Percentiles rank a stretch among this genome's conserved stretches.
Conservation (phyloP, 1,140 invertebrate species). For the Metaphire vulgaris region DNA sequence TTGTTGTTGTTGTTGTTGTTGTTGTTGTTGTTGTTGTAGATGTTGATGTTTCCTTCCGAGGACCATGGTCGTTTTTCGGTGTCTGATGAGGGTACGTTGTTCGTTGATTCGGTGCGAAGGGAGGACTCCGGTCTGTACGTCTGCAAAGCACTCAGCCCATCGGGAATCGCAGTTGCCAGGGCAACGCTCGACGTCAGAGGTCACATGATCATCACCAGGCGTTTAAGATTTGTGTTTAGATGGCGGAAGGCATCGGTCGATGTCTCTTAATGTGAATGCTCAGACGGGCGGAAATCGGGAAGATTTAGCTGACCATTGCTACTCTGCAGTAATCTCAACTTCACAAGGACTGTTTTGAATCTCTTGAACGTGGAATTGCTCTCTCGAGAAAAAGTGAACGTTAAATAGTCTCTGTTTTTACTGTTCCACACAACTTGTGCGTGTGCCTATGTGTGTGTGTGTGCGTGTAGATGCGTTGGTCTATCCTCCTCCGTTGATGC, state of each 20-base stretch:
- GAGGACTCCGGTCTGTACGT: conserved; percentile 79
- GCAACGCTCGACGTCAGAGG: conserved; percentile 72
- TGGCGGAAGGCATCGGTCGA: too few species aligned
- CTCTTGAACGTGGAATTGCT: background rate
- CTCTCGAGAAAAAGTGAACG: background rate
- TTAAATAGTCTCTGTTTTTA: background rate
- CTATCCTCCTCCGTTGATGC: conserved; percentile 73
- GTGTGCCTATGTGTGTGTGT: too few species aligned
- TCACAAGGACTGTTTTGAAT: background rate
- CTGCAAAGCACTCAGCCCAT: conserved; percentile 77
- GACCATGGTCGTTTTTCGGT: conserved; percentile 70
- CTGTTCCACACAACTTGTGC: too few species aligned
- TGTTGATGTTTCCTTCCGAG: conserved; percentile 66
- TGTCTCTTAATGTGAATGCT: background rate
- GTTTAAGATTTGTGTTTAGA: too few species aligned
- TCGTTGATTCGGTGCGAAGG: conserved; percentile 66
- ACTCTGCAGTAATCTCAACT: background rate
- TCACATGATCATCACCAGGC: too few species aligned
- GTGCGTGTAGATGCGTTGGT: conserved; percentile 40
- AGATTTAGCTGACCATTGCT: background rate
- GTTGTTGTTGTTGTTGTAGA: conserved; percentile 7
- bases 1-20: background rate
- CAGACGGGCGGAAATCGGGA: background rate
- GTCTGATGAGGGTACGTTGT: conserved; percentile 66
- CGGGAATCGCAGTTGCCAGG: conserved; percentile 70